Evolutionary conservation across 2,888 invertebrate genomes (phyloP).

Genomic region (Liopterus haemorrhoidalis): DNA sequence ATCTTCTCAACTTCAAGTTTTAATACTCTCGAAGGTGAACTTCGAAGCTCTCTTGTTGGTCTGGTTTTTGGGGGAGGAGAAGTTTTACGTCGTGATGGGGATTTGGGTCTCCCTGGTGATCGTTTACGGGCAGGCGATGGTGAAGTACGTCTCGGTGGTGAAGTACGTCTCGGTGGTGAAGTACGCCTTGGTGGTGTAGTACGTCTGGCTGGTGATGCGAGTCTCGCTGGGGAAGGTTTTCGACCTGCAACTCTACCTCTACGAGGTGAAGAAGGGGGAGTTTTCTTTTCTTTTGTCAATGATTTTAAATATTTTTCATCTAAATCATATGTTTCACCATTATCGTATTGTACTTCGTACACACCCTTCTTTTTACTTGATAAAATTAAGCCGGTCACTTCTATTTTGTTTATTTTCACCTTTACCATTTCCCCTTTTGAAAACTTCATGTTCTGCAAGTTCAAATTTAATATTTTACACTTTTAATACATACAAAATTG

Average conservation of each 20-base stretch:
- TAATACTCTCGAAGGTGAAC: conserved; percentile 10
- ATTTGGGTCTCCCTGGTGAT: no score
- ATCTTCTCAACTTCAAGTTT: conserved; percentile 17
- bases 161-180: conserved; percentile 10
- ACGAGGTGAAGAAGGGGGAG: no score
- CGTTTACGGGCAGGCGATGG: no score
- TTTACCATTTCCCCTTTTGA: conserved; percentile 13
- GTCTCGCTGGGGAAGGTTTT: no score
- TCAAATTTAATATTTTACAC: no score
- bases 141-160: conserved; percentile 2
- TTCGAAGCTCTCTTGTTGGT: neutral
- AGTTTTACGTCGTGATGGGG: conserved; percentile 12
- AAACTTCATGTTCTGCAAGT: conserved; percentile 14
- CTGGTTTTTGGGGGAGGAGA: neutral
- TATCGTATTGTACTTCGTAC: conserved; percentile 14
- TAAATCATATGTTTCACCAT: conserved; percentile 8
- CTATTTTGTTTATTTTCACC: conserved; percentile 4
- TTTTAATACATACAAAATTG: no score
- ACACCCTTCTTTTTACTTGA: conserved; percentile 3
- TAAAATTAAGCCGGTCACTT: conserved; percentile 11
- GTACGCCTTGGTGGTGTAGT: neutral
- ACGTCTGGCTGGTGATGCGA: no score
- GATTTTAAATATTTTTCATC: conserved; percentile 5
- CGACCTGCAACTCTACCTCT: no score
- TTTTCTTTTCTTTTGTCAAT: neutral